Conservation (phyloP, 2,113 vertebrate species). For the Campylomormyrus numenius region DNA sequence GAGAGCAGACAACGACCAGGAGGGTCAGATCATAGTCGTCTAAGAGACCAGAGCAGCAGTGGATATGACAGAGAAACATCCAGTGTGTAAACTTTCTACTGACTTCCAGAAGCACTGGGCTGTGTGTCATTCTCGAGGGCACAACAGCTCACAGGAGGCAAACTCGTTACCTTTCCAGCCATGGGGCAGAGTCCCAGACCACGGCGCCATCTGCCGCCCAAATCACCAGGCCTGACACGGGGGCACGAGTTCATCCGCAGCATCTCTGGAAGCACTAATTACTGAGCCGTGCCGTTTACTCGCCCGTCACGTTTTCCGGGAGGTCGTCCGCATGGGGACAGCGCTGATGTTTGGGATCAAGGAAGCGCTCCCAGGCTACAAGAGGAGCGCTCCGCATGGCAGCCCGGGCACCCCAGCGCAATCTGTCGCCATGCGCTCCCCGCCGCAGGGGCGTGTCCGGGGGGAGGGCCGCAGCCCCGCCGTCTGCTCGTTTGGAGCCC, state of each 20-base stretch:
- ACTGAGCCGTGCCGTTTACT: not conserved
- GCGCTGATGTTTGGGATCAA: not conserved
- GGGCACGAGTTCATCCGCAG: not conserved
- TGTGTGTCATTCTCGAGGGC: not conserved
- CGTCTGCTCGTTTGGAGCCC: constrained; percentile 23
- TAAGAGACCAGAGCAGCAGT: not conserved
- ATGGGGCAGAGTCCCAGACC: not conserved
- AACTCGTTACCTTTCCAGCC: not conserved
- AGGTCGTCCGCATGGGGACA: not conserved
- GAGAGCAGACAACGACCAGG: not conserved
- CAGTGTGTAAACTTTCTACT: not conserved
- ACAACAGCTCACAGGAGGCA: not conserved
- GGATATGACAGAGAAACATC: not conserved
- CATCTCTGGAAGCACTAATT: not conserved
- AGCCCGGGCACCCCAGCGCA: constrained; percentile 41
- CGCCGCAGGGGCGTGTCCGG: constrained; percentile 38
- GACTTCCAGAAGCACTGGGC: not conserved
- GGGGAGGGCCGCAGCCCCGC: constrained; percentile 24
- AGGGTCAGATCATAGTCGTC: not conserved
- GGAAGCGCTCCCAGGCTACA: constrained; percentile 47
- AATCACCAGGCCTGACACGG: not conserved
- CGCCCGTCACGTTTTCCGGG: not conserved
- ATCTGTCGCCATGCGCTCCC: constrained; percentile 38
- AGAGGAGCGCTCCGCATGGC: constrained; percentile 45
- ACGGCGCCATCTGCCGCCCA: not conserved